Base-by-base conservation (phyloP, 1,140 invertebrate genomes). In the Globodera rostochiensis region DNA sequence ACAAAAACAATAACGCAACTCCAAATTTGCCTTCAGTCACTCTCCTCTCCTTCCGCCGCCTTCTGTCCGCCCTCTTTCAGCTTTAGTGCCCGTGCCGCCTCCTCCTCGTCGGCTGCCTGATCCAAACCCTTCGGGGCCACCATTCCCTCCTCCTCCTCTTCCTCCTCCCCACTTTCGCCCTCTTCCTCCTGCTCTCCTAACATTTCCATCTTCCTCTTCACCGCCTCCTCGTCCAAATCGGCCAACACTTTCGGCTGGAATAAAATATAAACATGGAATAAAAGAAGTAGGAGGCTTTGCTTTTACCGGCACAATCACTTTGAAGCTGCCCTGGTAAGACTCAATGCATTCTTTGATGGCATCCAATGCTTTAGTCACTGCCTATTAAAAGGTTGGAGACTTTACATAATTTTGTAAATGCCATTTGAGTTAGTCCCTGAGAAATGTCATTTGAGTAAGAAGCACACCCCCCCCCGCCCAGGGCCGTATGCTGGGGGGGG, bases 231-330 rank as follows among this genome's bases (percentile, higher is more conserved):
- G 91, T 99, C 97, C 13, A 95, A 94, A 74, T 97, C 96, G 45
- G 97, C 98, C 9, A 99, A 96, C 74, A 99, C 96, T 93, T 98
- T 97, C 69, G 96, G 96, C 94, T 96, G 88, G 74, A 89, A 75
- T 47, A 82, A 85, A 83, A 57, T n/a, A 79, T 78, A 19, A 21
- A 21, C 36, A 7, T 7, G 5, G 82, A 80, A 81, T 7, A 15
- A 9, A 64, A 15, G 49, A 36, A 45, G 13, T n/a, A 73, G 19
- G 11, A 15, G 57, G 57, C 5, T 60, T 60, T 4, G 36, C 5
- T 92, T 93, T 93, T 93, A 96, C 95, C 89, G 95, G 94, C 94
- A 96, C 95, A 90, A 97, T 94, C 82, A 98, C 93, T 87, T 95
- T 94, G 90, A 98, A 98, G 73, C 95, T 95, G 82, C 97, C 97